A percentile compares a stretch with the other conserved stretches of the same genome.
phyloP scores from a whole-genome alignment of 2,113 vertebrate genomes.

The Haemorhous mexicanus region DNA sequence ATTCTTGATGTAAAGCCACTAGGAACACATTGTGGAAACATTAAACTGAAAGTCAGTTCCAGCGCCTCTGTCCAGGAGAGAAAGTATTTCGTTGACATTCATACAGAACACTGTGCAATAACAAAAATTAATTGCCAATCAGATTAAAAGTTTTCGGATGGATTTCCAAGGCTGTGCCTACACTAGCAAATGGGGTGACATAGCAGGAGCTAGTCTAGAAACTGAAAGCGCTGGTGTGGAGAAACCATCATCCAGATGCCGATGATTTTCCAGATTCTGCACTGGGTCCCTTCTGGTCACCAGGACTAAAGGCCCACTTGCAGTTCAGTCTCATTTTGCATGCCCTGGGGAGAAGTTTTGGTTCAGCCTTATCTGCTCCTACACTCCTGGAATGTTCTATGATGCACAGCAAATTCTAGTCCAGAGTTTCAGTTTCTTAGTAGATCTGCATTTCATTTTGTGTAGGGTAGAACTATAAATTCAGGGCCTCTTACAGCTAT shows the following conservation, averaged over 20 bases:
- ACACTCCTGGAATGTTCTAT: too few relatives aligned
- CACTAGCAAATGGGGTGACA: neutral
- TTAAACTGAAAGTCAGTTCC: neutral
- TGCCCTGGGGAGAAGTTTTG: neutral
- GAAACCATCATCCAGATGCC: neutral
- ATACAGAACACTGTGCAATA: neutral
- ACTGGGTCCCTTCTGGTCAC: neutral
- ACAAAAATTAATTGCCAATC: neutral
- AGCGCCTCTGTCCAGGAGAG: neutral
- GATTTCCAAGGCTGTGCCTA: neutral
- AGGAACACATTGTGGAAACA: neutral
- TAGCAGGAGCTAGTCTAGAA: neutral
- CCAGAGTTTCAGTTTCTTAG: neutral
- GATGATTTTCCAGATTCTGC: neutral
- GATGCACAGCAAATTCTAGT: fast-evolving
- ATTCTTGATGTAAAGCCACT: neutral
- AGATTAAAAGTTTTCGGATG: neutral
- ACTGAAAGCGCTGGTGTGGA: fast-evolving
- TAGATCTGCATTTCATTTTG: neutral
- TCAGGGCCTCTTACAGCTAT: neutral
- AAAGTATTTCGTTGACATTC: neutral
- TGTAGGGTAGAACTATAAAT: neutral
- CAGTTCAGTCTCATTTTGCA: neutral
- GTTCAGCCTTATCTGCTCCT: neutral
- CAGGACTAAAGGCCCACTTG: neutral